phyloP scores from a whole-genome alignment of 37 sponge, comb jelly and placozoan genomes.

The Dysidea cf. avara region DNA sequence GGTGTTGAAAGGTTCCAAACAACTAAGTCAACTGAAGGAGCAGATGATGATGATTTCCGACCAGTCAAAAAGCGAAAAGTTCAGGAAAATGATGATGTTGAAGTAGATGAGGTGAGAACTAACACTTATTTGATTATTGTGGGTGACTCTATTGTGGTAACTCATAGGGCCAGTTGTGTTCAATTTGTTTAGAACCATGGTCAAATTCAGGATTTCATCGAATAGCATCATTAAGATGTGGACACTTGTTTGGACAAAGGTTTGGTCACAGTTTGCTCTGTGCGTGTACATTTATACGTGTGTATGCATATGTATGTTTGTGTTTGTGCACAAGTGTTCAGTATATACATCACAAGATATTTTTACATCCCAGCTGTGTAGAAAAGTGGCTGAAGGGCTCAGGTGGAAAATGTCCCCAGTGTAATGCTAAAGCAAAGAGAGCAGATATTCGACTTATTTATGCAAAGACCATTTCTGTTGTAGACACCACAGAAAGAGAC shows the following conservation, averaged over 20 bases:
- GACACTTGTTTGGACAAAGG: conserved; percentile 84
- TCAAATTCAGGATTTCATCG: conserved; percentile 83
- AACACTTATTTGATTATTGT: neutral
- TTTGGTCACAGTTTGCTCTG: conserved; percentile 8
- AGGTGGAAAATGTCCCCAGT: conserved; percentile 85
- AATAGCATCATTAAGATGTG: conserved; percentile 80
- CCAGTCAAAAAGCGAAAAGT: conserved; percentile 37
- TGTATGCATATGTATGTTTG: neutral
- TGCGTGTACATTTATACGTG: neutral
- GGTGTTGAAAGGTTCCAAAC: too few relatives aligned
- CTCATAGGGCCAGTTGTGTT: conserved; percentile 69
- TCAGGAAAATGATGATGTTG: conserved; percentile 17
- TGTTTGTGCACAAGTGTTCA: conserved; percentile 11
- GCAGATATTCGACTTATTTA: conserved; percentile 78
- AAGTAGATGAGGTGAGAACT: conserved; percentile 13
- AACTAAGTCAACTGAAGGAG: too few relatives aligned
- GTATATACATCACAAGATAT: neutral
- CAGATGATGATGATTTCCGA: conserved; percentile 26
- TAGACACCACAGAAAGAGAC: conserved; percentile 88
- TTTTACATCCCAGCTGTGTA: conserved; percentile 55
- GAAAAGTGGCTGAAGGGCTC: conserved; percentile 73
- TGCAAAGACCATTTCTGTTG: conserved; percentile 70
- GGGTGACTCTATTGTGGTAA: neutral
- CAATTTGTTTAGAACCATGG: conserved; percentile 91
- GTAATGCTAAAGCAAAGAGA: conserved; percentile 72